These are phyloP conservation scores for Drosophila navojoa DNA, from an alignment of 1,140 invertebrate species.

Conservation along the genomic window DNA sequence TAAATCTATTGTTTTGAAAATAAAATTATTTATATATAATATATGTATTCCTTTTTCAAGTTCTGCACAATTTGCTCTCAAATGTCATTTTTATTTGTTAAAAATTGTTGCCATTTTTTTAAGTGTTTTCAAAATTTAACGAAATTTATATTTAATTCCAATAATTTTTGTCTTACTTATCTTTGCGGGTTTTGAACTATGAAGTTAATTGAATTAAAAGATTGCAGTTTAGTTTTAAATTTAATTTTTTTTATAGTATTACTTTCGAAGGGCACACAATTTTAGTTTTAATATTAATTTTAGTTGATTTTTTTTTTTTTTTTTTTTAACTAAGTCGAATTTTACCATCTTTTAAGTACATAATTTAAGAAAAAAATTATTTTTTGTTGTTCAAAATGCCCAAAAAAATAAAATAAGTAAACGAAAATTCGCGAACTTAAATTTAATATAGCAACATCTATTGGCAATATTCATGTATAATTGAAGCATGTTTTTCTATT, in stretches of 20 bases:
- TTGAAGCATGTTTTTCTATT: constrained; percentile 1
- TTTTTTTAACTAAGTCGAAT: constrained; percentile 23
- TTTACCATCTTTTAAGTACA: constrained; percentile 29
- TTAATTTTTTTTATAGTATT: constrained; percentile 25
- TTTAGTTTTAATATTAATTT: no score
- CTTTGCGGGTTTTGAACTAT: constrained; percentile 26
- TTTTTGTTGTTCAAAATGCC: constrained; percentile 13
- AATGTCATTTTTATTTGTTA: constrained; percentile 40
- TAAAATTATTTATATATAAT: no score
- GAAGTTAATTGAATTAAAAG: constrained; percentile 40
- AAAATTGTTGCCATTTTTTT: constrained; percentile 25
- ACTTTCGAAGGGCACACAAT: constrained; percentile 28
- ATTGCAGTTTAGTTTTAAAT: background rate
- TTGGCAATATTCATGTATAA: background rate
- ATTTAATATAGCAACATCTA: background rate
- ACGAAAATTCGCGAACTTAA: background rate
- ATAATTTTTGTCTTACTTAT: constrained; percentile 13
- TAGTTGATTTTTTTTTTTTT: background rate
- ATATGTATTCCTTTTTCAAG: no score
- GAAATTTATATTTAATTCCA: constrained; percentile 14
- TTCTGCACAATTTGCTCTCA: constrained; percentile 23
- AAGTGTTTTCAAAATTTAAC: constrained; percentile 36
- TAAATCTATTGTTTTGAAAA: background rate
- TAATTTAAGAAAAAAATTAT: constrained; percentile 27
- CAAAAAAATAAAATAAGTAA: background rate